Conservation (phyloP, 2,797 vertebrate genomes). For the Scolopax bukidnonensis region DNA sequence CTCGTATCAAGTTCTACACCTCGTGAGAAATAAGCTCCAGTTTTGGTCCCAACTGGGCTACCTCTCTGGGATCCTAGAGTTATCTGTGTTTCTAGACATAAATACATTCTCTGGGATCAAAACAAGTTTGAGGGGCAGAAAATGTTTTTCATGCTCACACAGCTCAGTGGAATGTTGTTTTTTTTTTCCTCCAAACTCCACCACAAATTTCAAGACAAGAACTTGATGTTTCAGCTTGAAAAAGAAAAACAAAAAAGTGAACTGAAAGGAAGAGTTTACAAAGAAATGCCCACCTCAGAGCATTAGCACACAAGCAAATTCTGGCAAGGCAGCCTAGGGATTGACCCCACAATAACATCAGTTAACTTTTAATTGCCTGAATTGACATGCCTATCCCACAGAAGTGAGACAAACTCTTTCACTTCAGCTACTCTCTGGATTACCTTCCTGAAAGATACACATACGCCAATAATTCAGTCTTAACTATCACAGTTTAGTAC, state of each 20-base stretch:
- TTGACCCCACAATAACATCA: not conserved
- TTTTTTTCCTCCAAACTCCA: not conserved
- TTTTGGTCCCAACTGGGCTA: not conserved
- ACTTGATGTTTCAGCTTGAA: not conserved
- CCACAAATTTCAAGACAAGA: not conserved
- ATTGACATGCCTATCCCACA: not conserved
- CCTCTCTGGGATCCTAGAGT: not conserved
- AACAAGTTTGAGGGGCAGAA: not conserved
- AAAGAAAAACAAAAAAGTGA: not conserved
- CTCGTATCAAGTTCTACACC: not conserved
- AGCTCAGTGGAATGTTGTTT: not conserved
- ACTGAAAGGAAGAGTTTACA: not conserved
- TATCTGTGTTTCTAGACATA: not conserved
- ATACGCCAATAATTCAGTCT: not conserved
- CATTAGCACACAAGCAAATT: not conserved
- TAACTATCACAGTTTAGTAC: not conserved
- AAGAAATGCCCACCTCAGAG: not conserved
- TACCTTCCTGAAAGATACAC: not conserved
- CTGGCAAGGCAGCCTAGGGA: not conserved
- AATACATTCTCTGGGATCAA: not conserved
- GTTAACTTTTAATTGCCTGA: not conserved
- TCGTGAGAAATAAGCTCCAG: not conserved
- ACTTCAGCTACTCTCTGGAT: not conserved
- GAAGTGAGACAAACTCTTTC: not conserved
- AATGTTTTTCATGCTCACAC: not conserved